Evolutionary conservation across 2,797 vertebrate species (phyloP), one percentile per base, ranked within the genome.

Genomic region (Moxostoma hubbsi): DNA sequence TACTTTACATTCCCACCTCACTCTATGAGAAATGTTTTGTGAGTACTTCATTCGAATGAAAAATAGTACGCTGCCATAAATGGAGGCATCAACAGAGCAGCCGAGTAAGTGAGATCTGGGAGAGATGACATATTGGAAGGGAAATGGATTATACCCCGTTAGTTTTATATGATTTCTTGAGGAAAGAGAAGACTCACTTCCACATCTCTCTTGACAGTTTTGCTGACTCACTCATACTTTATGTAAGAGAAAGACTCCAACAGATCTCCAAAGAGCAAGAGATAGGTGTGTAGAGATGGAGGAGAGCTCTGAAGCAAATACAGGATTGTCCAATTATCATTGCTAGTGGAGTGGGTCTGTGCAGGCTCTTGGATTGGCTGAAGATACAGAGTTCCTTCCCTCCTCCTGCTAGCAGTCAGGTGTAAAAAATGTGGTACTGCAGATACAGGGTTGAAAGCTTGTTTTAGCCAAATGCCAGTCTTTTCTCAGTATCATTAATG

Each of bases 41-140:
- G 87, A 92, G 91, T 93, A 92, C 92, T 93, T 93, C 91, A 93
- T 93, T 94, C 92, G 91, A 93, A 92, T 93, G 93, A 94, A 92
- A 93, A 94, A 94, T 93, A 91, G 92, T 87, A 85, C 85, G 87
- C 91, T 92, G 36, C 36, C 36, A 92, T 91, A 90, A 93, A 92
- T 89, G 91, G 84, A 93, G 90, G 92, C 92, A 91, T 93, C 92
- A 91, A 92, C 91, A 91, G 87, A 86, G 88, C 89, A 88, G 91
- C 90, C 91, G 90, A 89, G 90, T 90, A 90, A 91, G 84, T 90
- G 89, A 86, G 90, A 91, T 92, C 86, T 87, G 89, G 90, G 88
- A 86, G 86, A 90, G 91, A 89, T 91, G 92, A 93, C 92, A 91
- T 83, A 88, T 89, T 87, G 87, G 89, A 89, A 88, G 89, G 87